phyloP scores from a whole-genome alignment of 2,888 invertebrate species.

The Drosophila cognata region DNA sequence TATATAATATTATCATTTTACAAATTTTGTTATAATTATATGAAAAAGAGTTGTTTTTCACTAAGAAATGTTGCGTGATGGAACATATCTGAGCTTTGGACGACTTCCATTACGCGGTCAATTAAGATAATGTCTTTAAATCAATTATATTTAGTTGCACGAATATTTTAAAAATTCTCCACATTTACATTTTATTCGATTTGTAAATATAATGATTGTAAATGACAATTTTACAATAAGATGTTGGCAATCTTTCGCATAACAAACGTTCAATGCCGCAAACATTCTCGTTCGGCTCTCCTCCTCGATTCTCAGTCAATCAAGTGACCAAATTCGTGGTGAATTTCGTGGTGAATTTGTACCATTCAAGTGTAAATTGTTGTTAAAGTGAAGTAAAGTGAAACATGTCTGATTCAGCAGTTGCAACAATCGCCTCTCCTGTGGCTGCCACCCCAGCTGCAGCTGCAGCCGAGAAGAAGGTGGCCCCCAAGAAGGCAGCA shows the following conservation, averaged over 20 bases:
- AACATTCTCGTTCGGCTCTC: slow-evolving; percentile 18
- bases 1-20: not conserved
- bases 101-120: not conserved
- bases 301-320: slow-evolving; percentile 41
- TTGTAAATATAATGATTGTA: not conserved
- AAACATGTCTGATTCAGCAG: slow-evolving; percentile 50
- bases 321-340: slow-evolving; percentile 10
- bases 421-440: slow-evolving; percentile 47
- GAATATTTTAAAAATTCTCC: slow-evolving; percentile 15
- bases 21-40: slow-evolving; percentile 1
- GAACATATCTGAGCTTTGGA: slow-evolving; percentile 4
- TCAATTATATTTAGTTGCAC: not conserved
- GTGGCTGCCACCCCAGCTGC: slow-evolving; percentile 36
- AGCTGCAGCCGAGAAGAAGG: slow-evolving; percentile 35
- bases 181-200: not conserved
- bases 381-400: slow-evolving; percentile 22
- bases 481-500: slow-evolving; percentile 35
- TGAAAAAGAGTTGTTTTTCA: slow-evolving; percentile 12
- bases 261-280: slow-evolving; percentile 10
- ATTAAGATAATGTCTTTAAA: not conserved
- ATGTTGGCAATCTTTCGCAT: slow-evolving; percentile 8
- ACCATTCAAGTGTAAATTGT: slow-evolving; percentile 6
- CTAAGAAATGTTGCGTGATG: not conserved
- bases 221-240: slow-evolving; percentile 10
- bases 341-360: not conserved